These are phyloP conservation scores for Margarornis squamiger DNA, from an alignment of 2,797 vertebrate species.

Conservation along the genomic window DNA sequence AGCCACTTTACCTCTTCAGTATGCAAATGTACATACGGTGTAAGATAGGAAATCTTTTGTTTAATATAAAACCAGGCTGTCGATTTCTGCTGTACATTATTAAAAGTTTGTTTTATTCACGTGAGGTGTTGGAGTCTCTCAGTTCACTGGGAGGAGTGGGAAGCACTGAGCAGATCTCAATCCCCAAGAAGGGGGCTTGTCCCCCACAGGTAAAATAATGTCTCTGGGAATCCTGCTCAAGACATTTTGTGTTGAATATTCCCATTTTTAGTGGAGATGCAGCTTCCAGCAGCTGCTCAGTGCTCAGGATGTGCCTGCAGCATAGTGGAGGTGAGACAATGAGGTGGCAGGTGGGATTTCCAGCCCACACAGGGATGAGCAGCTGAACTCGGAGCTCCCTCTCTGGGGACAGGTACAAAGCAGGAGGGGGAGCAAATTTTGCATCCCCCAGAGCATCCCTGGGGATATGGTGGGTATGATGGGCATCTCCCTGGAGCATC, in stretches of 20 bases:
- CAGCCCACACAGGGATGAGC: rapidly evolving
- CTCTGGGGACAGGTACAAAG: no score
- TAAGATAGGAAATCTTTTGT: slow-evolving; percentile 84
- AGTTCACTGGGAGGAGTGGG: not conserved
- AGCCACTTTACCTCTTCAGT: slow-evolving; percentile 88
- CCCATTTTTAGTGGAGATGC: no score
- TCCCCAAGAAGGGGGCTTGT: rapidly evolving
- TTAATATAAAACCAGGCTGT: slow-evolving; percentile 85
- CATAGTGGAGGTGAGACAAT: not conserved
- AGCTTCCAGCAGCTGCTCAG: not conserved
- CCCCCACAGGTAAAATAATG: not conserved
- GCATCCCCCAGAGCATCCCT: not conserved
- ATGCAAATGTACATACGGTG: slow-evolving; percentile 86
- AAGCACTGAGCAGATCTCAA: not conserved
- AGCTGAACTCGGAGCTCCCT: rapidly evolving
- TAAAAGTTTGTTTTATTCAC: slow-evolving; percentile 83
- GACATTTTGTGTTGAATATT: not conserved
- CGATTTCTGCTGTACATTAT: slow-evolving; percentile 84
- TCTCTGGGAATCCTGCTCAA: not conserved
- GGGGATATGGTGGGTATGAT: rapidly evolving
- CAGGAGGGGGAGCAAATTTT: not conserved
- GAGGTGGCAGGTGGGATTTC: not conserved
- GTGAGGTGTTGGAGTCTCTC: not conserved
- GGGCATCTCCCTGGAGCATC: not conserved
- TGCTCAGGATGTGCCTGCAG: no score